Percentiles rank a stretch among this genome's conserved stretches.
These are phyloP conservation scores for Fragum whitleyi DNA, from an alignment of 2,888 invertebrate genomes.

Conservation along the genomic window DNA sequence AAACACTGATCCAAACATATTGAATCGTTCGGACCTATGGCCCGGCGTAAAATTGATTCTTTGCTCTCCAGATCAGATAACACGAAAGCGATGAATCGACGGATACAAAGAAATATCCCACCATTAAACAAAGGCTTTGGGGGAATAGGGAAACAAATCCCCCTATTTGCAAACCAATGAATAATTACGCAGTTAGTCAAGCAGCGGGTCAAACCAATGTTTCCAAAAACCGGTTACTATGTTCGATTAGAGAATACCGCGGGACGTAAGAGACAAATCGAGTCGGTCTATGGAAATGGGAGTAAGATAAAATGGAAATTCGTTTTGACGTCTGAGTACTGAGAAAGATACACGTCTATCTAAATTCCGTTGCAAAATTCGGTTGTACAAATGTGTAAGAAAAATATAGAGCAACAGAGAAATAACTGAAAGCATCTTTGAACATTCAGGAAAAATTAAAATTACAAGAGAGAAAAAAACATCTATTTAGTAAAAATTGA, in stretches of 20 bases:
- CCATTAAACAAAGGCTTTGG: slow-evolving; percentile 47
- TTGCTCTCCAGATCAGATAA: slow-evolving; percentile 9
- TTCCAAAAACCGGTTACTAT: slow-evolving; percentile 7
- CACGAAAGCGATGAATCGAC: slow-evolving; percentile 16
- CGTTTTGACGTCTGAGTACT: slow-evolving; percentile 4
- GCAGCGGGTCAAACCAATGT: slow-evolving; percentile 22
- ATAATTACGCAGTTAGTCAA: slow-evolving; percentile 52
- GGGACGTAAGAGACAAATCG: slow-evolving; percentile 17
- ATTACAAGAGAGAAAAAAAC: too few species aligned
- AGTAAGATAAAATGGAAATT: slow-evolving; percentile 22
- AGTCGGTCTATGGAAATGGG: not conserved
- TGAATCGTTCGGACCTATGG: slow-evolving; percentile 5
- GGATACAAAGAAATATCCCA: slow-evolving; percentile 30
- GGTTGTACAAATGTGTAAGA: too few species aligned
- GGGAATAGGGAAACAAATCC: slow-evolving; percentile 49
- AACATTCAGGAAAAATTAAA: too few species aligned
- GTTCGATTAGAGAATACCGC: slow-evolving; percentile 20
- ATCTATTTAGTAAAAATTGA: too few species aligned
- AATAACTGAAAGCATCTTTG: too few species aligned
- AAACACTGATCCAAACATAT: slow-evolving; percentile 12
- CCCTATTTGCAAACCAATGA: slow-evolving; percentile 46
- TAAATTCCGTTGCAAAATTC: not conserved
- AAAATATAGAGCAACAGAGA: too few species aligned
- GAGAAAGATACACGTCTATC: slow-evolving; percentile 6
- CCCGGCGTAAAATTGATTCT: slow-evolving; percentile 21